Evolutionary conservation across 2,888 invertebrate genomes (phyloP).

Genomic region (Subacronicta megacephala): DNA sequence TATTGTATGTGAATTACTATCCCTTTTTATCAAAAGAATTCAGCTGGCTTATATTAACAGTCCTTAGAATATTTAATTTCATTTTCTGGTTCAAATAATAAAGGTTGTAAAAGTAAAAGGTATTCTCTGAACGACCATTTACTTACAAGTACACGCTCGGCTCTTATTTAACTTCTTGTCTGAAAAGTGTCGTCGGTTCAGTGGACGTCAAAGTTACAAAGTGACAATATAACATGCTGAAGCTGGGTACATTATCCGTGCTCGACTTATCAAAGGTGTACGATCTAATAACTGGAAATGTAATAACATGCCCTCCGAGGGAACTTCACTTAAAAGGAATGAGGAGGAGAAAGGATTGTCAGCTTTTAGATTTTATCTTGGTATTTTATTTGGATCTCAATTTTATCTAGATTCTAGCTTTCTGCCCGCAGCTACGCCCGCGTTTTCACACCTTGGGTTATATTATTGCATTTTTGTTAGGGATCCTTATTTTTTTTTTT

Average conservation of each 20-base stretch:
- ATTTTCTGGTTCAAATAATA: neutral
- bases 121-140: slow-evolving; percentile 5
- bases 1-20: too few relatives aligned
- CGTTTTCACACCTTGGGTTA: too few relatives aligned
- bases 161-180: neutral
- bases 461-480: too few relatives aligned
- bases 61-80: too few relatives aligned
- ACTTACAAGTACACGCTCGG: neutral
- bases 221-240: slow-evolving; percentile 20
- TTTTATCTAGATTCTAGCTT: too few relatives aligned
- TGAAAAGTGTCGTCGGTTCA: slow-evolving; percentile 18
- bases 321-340: slow-evolving; percentile 4
- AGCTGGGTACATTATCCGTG: slow-evolving; percentile 25
- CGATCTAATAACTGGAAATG: slow-evolving; percentile 21
- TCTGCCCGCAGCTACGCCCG: too few relatives aligned
- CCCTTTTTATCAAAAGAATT: too few relatives aligned
- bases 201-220: slow-evolving; percentile 21
- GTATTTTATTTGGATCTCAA: too few relatives aligned
- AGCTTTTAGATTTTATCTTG: slow-evolving; percentile 11
- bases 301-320: slow-evolving; percentile 19
- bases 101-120: neutral
- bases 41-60: too few relatives aligned
- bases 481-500: too few relatives aligned
- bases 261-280: slow-evolving; percentile 34
- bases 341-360: neutral